phyloP scores from a whole-genome alignment of 1,140 invertebrate species.

The Rhopalosiphum maidis region DNA sequence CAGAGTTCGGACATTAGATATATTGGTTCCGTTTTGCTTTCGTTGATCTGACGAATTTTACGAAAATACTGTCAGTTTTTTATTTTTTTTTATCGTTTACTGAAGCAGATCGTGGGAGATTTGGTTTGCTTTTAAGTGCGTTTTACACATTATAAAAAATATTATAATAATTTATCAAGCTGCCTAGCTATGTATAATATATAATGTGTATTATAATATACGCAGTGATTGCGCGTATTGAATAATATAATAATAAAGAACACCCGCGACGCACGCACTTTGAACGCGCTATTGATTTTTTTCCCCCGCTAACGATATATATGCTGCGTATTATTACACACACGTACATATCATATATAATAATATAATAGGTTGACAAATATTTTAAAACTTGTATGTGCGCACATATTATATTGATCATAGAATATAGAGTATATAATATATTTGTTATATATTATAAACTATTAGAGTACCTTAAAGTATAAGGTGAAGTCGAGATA shows the following conservation, averaged over 20 bases:
- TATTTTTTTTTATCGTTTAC: background rate
- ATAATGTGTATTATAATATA: background rate
- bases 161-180: background rate
- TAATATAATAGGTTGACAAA: background rate
- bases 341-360: background rate
- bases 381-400: background rate
- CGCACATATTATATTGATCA: background rate
- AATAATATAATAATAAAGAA: conserved; percentile 25
- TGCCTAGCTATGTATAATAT: background rate
- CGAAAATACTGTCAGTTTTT: background rate
- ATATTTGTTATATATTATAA: background rate
- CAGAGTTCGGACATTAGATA: background rate
- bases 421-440: background rate
- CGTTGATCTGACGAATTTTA: background rate
- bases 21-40: background rate
- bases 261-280: conserved; percentile 15
- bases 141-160: background rate
- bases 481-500: background rate
- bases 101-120: background rate
- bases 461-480: background rate
- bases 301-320: conserved; percentile 19
- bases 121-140: background rate
- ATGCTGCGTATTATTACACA: background rate
- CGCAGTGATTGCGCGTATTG: conserved; percentile 18
- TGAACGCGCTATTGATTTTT: conserved; percentile 32